These are phyloP conservation scores for Pristionchus mayeri DNA, from an alignment of 2,888 invertebrate species.

Conservation along the genomic window DNA sequence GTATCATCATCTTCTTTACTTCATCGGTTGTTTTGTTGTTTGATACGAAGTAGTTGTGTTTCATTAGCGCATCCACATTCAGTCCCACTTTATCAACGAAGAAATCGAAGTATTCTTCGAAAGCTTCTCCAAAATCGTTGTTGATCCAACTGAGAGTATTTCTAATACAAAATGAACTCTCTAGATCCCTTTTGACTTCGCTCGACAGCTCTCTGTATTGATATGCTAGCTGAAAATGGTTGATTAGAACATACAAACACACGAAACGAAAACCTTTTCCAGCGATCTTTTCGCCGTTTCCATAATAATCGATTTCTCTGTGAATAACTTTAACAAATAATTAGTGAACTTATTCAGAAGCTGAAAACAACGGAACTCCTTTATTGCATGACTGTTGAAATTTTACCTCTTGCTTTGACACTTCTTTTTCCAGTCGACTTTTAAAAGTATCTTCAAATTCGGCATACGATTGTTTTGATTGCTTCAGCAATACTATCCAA, in stretches of 20 bases:
- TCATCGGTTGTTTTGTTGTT: neutral
- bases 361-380: no score
- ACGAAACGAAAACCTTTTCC: no score
- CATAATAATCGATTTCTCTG: neutral
- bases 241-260: neutral
- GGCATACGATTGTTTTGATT: neutral
- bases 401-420: neutral
- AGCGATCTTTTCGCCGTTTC: no score
- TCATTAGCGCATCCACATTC: neutral
- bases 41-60: neutral
- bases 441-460: neutral
- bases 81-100: neutral
- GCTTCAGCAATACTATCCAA: neutral
- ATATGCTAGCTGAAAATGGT: neutral
- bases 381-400: neutral
- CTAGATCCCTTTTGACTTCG: neutral
- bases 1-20: neutral
- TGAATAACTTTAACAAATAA: neutral
- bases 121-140: neutral
- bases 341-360: neutral
- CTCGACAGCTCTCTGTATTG: neutral
- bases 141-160: neutral
- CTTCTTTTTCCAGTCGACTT: neutral
- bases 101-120: neutral
- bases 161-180: neutral